Conservation (phyloP, 2,888 invertebrate genomes). For the Prosapia bicincta region DNA sequence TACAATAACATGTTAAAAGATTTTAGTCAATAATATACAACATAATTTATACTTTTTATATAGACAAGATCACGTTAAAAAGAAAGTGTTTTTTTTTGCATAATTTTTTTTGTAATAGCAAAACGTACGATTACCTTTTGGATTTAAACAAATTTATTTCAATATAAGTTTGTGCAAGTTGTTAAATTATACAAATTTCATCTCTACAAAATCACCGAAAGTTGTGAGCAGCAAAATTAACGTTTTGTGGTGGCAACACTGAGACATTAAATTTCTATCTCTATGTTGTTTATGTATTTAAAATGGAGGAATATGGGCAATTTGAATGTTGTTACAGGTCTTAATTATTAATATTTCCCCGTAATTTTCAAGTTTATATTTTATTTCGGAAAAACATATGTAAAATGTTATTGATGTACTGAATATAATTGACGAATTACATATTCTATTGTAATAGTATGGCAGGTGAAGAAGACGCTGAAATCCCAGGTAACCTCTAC, state of each 20-base stretch:
- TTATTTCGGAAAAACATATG: background rate
- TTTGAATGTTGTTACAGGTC: background rate
- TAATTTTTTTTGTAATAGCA: too few species aligned
- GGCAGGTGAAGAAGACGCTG: conserved; percentile 2
- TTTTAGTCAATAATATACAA: too few species aligned
- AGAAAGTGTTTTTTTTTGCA: too few species aligned
- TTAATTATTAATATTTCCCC: background rate
- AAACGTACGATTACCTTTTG: too few species aligned
- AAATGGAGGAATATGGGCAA: background rate
- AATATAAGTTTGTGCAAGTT: too few species aligned
- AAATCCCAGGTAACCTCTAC: background rate
- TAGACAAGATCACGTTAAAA: too few species aligned
- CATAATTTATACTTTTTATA: too few species aligned
- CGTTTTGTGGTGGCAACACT: background rate
- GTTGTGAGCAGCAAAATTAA: too few species aligned
- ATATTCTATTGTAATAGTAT: background rate
- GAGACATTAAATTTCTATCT: background rate
- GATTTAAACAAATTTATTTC: too few species aligned
- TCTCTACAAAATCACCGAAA: too few species aligned
- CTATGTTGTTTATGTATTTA: background rate
- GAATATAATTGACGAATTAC: background rate
- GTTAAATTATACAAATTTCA: too few species aligned
- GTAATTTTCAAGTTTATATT: background rate
- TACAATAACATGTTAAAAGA: too few species aligned
- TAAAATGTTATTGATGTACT: background rate